Conservation (phyloP, 2,797 vertebrate species). For the Sebastes kiyomatsui region DNA sequence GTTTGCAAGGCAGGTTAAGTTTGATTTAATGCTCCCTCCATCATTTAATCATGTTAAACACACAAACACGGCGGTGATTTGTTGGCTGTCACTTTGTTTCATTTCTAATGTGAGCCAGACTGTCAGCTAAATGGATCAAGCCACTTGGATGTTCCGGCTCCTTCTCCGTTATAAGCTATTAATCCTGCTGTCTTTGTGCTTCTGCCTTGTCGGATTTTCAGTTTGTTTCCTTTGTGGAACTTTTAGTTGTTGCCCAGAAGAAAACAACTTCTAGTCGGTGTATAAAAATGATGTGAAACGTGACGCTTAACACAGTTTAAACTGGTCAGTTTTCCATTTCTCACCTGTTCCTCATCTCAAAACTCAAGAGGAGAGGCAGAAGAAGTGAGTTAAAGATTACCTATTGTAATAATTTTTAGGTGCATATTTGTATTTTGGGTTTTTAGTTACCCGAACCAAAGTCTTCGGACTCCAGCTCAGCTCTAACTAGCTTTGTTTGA, state of each 20-base stretch:
- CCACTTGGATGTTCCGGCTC: constrained; percentile 45
- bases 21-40: constrained; percentile 46
- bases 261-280: background rate
- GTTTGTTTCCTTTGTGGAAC: constrained; percentile 17
- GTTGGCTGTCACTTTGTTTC: constrained; percentile 50
- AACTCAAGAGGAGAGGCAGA: background rate
- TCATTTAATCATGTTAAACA: constrained; percentile 62
- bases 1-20: constrained; percentile 7
- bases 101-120: constrained; percentile 50
- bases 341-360: constrained; percentile 83
- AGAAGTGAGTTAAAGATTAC: background rate
- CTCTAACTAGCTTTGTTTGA: too few relatives aligned
- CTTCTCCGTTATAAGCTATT: constrained; percentile 42
- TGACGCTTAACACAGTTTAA: too few relatives aligned
- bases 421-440: too few relatives aligned
- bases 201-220: constrained; percentile 34
- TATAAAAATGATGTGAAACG: background rate
- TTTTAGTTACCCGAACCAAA: too few relatives aligned
- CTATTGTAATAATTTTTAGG: too few relatives aligned
- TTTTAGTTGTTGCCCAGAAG: background rate
- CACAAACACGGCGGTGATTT: constrained; percentile 56
- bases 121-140: constrained; percentile 59
- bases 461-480: too few relatives aligned
- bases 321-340: background rate
- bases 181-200: constrained; percentile 42